Evolutionary conservation across 2,113 vertebrate genomes (phyloP).

Genomic region (Merops nubicus): DNA sequence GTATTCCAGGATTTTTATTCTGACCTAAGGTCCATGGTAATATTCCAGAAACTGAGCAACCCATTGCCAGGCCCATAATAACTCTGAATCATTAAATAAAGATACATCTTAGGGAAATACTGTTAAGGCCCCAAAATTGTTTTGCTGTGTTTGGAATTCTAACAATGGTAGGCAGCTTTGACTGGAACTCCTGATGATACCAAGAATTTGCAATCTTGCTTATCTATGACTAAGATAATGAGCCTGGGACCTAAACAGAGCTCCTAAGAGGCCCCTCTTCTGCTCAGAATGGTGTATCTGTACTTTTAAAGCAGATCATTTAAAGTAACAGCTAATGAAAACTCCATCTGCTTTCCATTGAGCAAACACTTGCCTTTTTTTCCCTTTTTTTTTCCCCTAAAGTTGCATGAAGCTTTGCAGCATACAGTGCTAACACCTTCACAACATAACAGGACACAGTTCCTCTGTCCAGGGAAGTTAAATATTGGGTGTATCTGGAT

Average conservation of each 20-base stretch:
- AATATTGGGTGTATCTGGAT: background rate
- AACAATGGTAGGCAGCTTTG: background rate
- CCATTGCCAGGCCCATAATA: background rate
- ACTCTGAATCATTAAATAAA: slow-evolving; percentile 29
- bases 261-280: slow-evolving; percentile 31
- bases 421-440: slow-evolving; percentile 12
- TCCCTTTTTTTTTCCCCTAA: background rate
- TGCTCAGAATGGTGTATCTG: slow-evolving; percentile 9
- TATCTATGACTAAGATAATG: slow-evolving; percentile 15
- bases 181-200: background rate
- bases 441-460: background rate
- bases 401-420: slow-evolving; percentile 13
- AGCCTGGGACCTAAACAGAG: background rate
- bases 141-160: slow-evolving; percentile 31
- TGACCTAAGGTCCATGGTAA: slow-evolving; percentile 1
- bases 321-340: slow-evolving; percentile 46
- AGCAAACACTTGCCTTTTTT: background rate
- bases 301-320: slow-evolving; percentile 50
- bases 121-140: background rate
- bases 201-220: background rate
- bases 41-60: slow-evolving; percentile 2
- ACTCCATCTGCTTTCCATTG: slow-evolving; percentile 52
- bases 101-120: slow-evolving; percentile 1
- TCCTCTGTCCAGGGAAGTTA: background rate
- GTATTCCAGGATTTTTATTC: background rate